A percentile compares a stretch with the other conserved stretches of the same genome.
Evolutionary conservation across 1,140 invertebrate genomes (phyloP).

Genomic region (Nasonia longicornis): DNA sequence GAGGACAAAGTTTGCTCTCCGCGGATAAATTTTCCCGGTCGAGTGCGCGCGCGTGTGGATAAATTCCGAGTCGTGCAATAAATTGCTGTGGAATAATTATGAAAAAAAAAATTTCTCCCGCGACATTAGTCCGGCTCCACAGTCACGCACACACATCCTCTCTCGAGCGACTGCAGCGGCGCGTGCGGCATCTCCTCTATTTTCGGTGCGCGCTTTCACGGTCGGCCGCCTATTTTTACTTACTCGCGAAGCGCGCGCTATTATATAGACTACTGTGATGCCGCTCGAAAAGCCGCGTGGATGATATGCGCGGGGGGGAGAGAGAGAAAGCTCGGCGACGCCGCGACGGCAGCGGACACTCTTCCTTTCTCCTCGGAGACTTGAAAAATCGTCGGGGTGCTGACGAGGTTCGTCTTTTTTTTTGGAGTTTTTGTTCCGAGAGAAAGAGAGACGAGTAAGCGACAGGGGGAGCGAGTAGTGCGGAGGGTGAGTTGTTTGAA

Average conservation of each 20-base stretch:
- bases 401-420: neutral
- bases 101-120: neutral
- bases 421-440: too few relatives aligned
- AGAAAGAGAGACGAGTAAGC: too few relatives aligned
- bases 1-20: too few relatives aligned
- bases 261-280: neutral
- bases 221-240: conserved; percentile 33
- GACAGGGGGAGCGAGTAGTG: too few relatives aligned
- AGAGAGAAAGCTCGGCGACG: neutral
- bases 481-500: too few relatives aligned
- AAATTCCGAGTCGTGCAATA: too few relatives aligned
- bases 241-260: neutral
- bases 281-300: neutral
- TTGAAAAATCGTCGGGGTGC: neutral
- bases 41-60: too few relatives aligned
- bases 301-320: neutral
- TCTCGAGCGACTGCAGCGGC: neutral
- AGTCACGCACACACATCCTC: neutral
- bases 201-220: conserved; percentile 28
- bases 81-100: too few relatives aligned
- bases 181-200: neutral
- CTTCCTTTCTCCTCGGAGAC: neutral
- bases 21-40: too few relatives aligned
- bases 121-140: neutral
- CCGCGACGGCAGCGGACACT: too few relatives aligned